Evolutionary conservation across 2,113 vertebrate species (phyloP), one percentile per base, ranked within the genome.

Genomic region (Clarias batrachus): DNA sequence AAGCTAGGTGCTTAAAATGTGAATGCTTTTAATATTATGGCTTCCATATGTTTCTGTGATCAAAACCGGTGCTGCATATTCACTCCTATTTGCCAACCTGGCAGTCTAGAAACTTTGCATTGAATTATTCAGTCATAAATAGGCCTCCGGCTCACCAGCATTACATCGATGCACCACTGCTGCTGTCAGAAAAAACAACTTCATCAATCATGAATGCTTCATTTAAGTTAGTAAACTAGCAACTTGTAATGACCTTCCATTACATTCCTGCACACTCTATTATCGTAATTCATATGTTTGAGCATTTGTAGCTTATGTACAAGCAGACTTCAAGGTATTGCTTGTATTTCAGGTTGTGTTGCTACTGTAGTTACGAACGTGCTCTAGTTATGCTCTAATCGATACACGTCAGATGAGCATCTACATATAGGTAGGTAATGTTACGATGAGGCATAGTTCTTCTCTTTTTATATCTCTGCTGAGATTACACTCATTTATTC

Each of bases 401-500:
- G 52, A 56, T 25, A 25, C 78, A 80, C n/a, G 63, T 77, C 41
- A 19, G 74, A 82, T 33, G 25, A 62, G 65, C 73, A 89, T 83
- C 57, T 87, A 73, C 85, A 86, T 63, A 60, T 52, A 62, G 48
- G 7, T 76, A 62, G 21, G 1, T 8, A 63, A 48, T 48, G 23
- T 63, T 65, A 65, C 54, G 63, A 66, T 77, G 23, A 21, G 30
- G 27, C 19, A 70, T 60, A 81, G 68, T 68, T 56, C 37, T 25
- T 52, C 65, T 81, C 65, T 88, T 52, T 88, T 54, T 78, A 71
- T 63, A 33, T 65, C 89, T 84, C 37, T 84, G 21, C 59, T 85
- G 57, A 87, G 84, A 90, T 90, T 89, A 86, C 85, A 85, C 85
- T 89, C 89, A 88, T 91, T 89, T 86, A 89, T 91, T 89, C 83